Evolutionary conservation across 1,140 invertebrate species (phyloP), one percentile per base, ranked within the genome.

Genomic region (Aphidius ervi): DNA sequence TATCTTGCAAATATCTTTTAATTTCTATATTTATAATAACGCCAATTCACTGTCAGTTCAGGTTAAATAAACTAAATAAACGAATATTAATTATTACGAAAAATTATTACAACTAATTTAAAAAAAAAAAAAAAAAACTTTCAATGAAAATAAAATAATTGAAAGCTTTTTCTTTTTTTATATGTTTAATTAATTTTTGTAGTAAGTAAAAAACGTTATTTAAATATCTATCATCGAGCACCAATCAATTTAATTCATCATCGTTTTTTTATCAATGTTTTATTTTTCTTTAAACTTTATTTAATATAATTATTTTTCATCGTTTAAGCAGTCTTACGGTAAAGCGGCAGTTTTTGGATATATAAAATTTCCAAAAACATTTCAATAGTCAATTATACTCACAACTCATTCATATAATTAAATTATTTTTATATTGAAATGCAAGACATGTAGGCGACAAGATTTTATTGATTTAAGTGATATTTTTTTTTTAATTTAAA

Each of bases 241-340:
- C 64, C 60, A 56, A 55, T 65, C 65, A 62, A 55, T 62, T 59
- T 59, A 64, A 49, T 42, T 40, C 10, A 50, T 58, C 43, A 42
- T 9, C 16, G 16, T 49, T 9, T 64, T 55, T 64, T 66, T 63
- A 16, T 16, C 16, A 16, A 16, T 16, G 16, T 65, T 46, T 67
- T 49, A 62, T 53, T 54, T 20, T 49, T 59, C 6, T 54, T 31
- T 31, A 31, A 31, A 54, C 16, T 16, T 16, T 16, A 16, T 16
- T 52, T 48, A 5, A 8, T 61, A 54, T 60, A 59, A 20, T 52
- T 65, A 53, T 64, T 65, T 58, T 65, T 54, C 70, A 54, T 67
- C 37, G 66, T 69, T 72, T 70, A 75, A 74, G 71, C 73, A 75
- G 72, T 75, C 73, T 75, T 74, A 66, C 63, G 47, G 23, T 61